Conservation (phyloP, 1,140 invertebrate genomes). For the Paracyclopina nana region DNA sequence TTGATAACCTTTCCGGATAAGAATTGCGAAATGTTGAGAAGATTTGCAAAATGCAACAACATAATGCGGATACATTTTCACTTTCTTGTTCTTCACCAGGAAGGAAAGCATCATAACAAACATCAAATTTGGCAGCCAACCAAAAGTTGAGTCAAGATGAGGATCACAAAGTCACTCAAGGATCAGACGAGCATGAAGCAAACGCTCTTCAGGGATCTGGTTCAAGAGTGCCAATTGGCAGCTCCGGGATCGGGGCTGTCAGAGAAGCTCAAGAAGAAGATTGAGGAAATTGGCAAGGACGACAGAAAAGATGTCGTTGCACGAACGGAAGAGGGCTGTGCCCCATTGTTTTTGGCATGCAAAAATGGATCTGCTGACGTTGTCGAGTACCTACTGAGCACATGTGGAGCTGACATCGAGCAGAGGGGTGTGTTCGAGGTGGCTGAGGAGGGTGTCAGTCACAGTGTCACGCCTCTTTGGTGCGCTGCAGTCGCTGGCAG, state of each 20-base stretch:
- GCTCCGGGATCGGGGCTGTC: conserved; percentile 19
- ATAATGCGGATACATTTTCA: too few species aligned
- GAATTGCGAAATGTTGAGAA: too few species aligned
- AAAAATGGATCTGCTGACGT: conserved; percentile 26
- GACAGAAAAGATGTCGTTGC: conserved; percentile 22
- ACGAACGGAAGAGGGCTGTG: conserved; percentile 23
- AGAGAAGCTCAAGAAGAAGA: conserved; percentile 19
- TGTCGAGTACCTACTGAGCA: conserved; percentile 26
- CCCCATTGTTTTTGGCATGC: conserved; percentile 26
- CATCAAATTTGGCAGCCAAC: too few species aligned
- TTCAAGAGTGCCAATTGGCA: conserved; percentile 15
- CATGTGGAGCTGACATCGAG: conserved; percentile 27
- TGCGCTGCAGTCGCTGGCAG: conserved; percentile 28
- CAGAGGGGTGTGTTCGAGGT: conserved; percentile 26
- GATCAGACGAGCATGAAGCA: conserved; percentile 3
- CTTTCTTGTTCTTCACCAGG: too few species aligned
- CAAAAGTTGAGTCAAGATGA: too few species aligned
- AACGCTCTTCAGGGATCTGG: conserved; percentile 1
- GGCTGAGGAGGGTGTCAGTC: conserved; percentile 23
- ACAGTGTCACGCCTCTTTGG: conserved; percentile 28
- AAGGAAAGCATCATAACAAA: too few species aligned
- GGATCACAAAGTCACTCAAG: too few species aligned
- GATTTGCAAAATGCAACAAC: too few species aligned
- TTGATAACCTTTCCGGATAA: too few species aligned
- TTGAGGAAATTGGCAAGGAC: conserved; percentile 20